Evolutionary conservation across 2,113 vertebrate genomes (phyloP).

Genomic region (Choloepus hoffmanni): DNA sequence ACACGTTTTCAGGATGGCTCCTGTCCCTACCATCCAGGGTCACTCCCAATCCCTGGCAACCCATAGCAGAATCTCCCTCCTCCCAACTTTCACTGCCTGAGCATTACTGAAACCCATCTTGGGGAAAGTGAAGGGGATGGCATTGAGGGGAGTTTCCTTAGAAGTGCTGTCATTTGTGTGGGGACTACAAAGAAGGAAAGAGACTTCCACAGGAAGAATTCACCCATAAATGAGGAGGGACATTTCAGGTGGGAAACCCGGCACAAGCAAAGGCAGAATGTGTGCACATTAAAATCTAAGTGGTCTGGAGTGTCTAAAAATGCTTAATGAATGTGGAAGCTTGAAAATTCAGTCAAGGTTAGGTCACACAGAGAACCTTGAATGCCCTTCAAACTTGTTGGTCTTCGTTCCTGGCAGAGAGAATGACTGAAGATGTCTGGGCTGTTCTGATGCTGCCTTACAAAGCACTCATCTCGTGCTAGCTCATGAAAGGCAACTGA

Average conservation of each 20-base stretch:
- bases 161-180: not conserved
- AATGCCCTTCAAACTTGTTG: not conserved
- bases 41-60: not conserved
- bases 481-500: not conserved
- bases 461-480: not conserved
- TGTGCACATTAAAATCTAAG: not conserved
- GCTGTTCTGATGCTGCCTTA: not conserved
- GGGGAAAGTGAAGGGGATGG: not conserved
- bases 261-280: not conserved
- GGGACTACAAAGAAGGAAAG: not conserved
- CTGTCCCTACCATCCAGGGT: not conserved
- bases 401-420: not conserved
- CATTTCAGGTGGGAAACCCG: not conserved
- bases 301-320: not conserved
- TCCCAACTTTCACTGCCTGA: not conserved
- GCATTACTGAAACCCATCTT: not conserved
- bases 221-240: not conserved
- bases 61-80: not conserved
- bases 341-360: conserved; percentile 9
- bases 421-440: not conserved
- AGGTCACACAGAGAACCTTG: not conserved
- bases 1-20: not conserved
- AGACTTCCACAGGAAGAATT: not conserved
- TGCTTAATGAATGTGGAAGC: not conserved
- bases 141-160: not conserved